phyloP scores from a whole-genome alignment of 2,113 vertebrate species.

The Erinaceus europaeus region DNA sequence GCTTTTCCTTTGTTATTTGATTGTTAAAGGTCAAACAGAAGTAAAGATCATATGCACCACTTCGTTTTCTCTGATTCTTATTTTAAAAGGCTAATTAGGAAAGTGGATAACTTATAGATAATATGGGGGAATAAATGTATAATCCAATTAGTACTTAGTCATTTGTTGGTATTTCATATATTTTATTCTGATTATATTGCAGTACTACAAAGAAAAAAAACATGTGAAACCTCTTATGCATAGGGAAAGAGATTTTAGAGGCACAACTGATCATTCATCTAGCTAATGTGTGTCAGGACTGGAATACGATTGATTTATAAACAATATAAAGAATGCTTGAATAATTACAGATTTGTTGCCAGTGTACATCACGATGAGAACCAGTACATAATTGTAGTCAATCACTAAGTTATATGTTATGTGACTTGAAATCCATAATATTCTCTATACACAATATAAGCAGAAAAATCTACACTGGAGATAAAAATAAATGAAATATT shows the following conservation, averaged over 20 bases:
- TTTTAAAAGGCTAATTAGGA: conserved; percentile 5
- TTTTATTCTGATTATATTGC: background rate
- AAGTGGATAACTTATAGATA: background rate
- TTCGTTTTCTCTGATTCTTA: background rate
- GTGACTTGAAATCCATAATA: background rate
- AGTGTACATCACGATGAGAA: background rate
- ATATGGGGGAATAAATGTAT: background rate
- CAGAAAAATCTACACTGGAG: background rate
- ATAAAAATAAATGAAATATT: conserved; percentile 17
- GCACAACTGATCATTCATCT: background rate
- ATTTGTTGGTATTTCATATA: conserved; percentile 11
- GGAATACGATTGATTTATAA: background rate
- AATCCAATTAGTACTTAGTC: conserved; percentile 3
- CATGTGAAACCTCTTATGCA: conserved; percentile 10
- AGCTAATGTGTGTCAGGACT: background rate
- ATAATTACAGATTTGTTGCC: background rate
- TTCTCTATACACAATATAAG: background rate
- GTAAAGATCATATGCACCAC: background rate
- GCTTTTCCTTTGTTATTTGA: background rate
- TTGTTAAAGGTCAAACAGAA: background rate
- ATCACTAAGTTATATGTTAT: background rate
- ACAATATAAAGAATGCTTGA: background rate
- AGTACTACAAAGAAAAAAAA: conserved; percentile 2
- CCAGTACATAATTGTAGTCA: background rate
- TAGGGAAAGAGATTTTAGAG: background rate